These are phyloP conservation scores for Zelostemma sp. DNA, from an alignment of 1,140 invertebrate genomes.

Conservation along the genomic window DNA sequence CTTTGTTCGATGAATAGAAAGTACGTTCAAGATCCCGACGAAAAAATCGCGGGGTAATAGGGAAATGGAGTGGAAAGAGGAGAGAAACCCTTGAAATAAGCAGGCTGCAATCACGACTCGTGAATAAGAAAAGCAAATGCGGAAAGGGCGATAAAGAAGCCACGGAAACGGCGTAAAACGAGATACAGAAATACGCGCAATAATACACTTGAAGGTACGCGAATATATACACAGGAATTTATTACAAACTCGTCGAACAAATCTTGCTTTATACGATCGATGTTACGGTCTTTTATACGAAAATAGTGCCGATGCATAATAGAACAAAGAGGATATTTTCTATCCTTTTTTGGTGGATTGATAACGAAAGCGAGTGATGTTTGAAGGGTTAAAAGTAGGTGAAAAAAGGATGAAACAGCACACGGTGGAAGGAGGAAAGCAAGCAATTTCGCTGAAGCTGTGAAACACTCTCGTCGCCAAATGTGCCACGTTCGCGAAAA, in stretches of 20 bases:
- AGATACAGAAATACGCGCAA: slow-evolving; percentile 6
- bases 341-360: neutral
- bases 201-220: neutral
- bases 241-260: neutral
- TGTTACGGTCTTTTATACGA: too few species aligned
- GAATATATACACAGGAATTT: neutral
- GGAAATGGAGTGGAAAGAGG: neutral
- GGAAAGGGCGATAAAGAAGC: slow-evolving; percentile 5
- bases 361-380: slow-evolving; percentile 20
- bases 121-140: slow-evolving; percentile 20
- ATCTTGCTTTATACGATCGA: neutral
- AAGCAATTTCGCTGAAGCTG: neutral
- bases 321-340: too few species aligned
- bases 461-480: neutral
- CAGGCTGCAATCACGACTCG: slow-evolving; percentile 40
- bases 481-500: slow-evolving; percentile 50
- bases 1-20: too few species aligned
- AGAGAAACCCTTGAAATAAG: slow-evolving; percentile 30
- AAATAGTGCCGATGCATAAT: too few species aligned
- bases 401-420: too few species aligned
- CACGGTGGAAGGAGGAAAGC: slow-evolving; percentile 2
- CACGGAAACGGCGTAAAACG: neutral
- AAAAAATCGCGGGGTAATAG: too few species aligned
- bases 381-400: too few species aligned
- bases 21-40: neutral